Evolutionary conservation across 2,888 invertebrate species (phyloP), one percentile per base, ranked within the genome.

Genomic region (Baccha elongata): DNA sequence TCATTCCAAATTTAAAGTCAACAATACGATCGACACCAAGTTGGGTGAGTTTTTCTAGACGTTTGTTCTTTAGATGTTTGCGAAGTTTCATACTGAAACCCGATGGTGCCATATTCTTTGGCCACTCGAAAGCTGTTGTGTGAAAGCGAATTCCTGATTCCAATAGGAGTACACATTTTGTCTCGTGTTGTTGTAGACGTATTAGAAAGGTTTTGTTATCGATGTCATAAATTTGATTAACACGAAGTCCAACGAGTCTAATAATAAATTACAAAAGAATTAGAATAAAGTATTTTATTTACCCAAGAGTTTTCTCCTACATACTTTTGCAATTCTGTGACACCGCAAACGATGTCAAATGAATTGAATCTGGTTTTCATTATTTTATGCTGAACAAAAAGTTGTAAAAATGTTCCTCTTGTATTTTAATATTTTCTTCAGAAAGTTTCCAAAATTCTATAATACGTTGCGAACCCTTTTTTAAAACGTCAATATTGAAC

Each of bases 71-170:
- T 44, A 99, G 92, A 91, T 99, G 99, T 91, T 99, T 99, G 62
- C 99, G 92, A 89, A 99, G 92, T 93, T 99, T 99, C 99, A 99
- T 99, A 84, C 97, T 96, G 89, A 99, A 99, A 1, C 98, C 97
- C 0, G 98, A 98, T 0, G 97, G 99, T 5, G 96, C 96, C 42
- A 95, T 93, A 93, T 98, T 98, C 91, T 99, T 99, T 0, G 99
- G 99, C 99, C 99, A 99, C 89, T 99, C 99, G 91, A 97, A 99
- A 40, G 93, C 95, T 10, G 99, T 99, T 4, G 95, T 95, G 89
- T 99, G 99, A 78, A 99, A 95, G 75, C 99, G 92, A 86, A 94
- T 96, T 0, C 98, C 99, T 0, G 99, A 99, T 91, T 99, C 99
- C 32, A 99, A 91, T 6, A 99, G 91, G 29, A 99, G 91, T 8